These are phyloP conservation scores for Illadopsis cleaveri DNA, from an alignment of 2,113 vertebrate species.

Conservation along the genomic window DNA sequence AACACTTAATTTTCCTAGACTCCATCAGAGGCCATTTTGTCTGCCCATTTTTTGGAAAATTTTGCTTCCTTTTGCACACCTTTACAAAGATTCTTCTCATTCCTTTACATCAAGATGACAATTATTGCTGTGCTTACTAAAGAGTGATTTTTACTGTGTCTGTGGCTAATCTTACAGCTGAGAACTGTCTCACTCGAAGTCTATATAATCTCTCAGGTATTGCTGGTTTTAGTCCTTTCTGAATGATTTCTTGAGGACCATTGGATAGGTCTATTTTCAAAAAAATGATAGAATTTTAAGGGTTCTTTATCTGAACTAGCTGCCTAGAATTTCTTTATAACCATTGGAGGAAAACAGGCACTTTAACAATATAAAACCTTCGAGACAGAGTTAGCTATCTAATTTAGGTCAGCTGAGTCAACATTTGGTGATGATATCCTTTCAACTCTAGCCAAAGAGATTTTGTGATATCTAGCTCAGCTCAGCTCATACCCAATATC, in stretches of 20 bases:
- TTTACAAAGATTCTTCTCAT: background rate
- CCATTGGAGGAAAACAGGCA: background rate
- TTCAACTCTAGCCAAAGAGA: background rate
- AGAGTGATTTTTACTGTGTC: background rate
- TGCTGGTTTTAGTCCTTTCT: background rate
- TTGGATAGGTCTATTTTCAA: background rate
- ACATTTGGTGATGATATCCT: background rate
- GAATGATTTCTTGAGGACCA: background rate
- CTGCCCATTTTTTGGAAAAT: background rate
- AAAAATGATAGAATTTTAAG: background rate
- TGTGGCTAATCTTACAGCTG: background rate
- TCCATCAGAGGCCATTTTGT: background rate
- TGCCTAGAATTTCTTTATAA: background rate
- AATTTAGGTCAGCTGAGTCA: background rate
- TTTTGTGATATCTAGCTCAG: background rate
- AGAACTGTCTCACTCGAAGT: fast-evolving
- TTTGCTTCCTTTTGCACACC: background rate
- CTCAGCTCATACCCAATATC: background rate
- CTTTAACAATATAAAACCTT: background rate
- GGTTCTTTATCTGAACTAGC: background rate
- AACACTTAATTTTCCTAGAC: background rate
- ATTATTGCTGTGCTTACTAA: background rate
- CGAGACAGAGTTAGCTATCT: background rate
- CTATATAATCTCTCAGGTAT: background rate
- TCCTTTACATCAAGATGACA: background rate